A percentile compares a stretch with the other conserved stretches of the same genome.
Conservation (phyloP, 2,113 vertebrate species). For the Gracilinanus agilis region DNA sequence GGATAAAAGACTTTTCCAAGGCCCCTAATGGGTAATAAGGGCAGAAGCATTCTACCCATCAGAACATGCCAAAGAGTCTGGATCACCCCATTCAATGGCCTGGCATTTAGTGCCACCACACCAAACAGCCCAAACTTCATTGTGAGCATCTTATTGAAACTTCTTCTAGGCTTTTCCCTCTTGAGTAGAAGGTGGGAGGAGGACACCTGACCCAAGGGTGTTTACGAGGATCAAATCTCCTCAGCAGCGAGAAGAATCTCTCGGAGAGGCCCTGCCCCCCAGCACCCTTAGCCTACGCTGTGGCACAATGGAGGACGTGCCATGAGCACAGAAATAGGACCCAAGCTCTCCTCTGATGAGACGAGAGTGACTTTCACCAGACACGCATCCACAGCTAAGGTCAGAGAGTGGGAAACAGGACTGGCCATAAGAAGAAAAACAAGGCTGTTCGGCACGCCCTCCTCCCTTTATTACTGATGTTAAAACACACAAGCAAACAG, state of each 20-base stretch:
- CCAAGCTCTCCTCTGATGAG: background rate
- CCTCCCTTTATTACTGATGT: slow-evolving; percentile 27
- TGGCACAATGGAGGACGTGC: background rate
- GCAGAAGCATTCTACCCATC: too few relatives aligned
- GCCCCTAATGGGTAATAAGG: too few relatives aligned
- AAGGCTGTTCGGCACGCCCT: slow-evolving; percentile 5
- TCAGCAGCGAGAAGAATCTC: background rate
- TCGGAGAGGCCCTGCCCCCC: background rate
- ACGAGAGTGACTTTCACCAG: background rate
- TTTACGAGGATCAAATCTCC: background rate
- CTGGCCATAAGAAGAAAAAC: background rate
- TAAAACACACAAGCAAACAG: slow-evolving; percentile 1
- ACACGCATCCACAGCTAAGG: background rate
- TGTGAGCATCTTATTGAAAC: background rate
- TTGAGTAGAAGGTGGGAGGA: background rate
- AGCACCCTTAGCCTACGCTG: background rate
- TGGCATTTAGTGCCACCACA: background rate
- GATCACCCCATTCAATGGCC: background rate
- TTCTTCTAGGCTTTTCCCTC: background rate
- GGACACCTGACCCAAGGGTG: background rate
- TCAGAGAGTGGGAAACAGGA: background rate
- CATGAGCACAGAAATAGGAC: background rate
- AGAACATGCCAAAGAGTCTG: too few relatives aligned
- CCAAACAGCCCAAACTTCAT: background rate
- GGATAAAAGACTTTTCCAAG: too few relatives aligned